These are phyloP conservation scores for Ptilonorhynchus violaceus DNA, from an alignment of 2,113 vertebrate species.

Conservation along the genomic window DNA sequence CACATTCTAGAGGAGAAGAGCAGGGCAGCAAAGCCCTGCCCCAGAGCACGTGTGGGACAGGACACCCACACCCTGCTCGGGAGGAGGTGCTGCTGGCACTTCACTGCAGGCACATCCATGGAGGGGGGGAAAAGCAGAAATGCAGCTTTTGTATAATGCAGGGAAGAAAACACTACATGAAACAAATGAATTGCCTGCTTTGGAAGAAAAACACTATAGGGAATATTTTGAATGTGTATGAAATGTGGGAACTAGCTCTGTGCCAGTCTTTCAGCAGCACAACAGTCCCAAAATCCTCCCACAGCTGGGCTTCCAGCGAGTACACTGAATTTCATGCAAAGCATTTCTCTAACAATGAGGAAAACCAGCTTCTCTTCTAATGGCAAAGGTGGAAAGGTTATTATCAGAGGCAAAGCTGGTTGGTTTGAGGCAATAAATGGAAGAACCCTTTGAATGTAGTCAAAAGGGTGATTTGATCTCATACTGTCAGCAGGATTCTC, in stretches of 20 bases:
- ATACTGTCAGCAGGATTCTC: not conserved
- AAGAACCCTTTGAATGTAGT: not conserved
- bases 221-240: not conserved
- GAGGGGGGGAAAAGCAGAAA: not conserved
- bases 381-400: not conserved
- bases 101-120: not conserved
- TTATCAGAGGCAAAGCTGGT: not conserved
- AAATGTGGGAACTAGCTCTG: not conserved
- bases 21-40: not conserved
- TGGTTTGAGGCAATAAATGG: not conserved
- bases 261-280: not conserved
- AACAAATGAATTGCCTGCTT: not conserved
- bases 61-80: not conserved
- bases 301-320: fast-evolving
- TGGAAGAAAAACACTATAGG: not conserved
- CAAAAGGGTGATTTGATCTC: not conserved
- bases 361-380: not conserved
- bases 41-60: not conserved
- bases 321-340: not conserved
- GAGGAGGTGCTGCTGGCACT: not conserved
- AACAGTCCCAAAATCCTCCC: not conserved
- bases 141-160: not conserved
- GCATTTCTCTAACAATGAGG: not conserved
- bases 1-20: not conserved
- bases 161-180: no score